Percentiles rank a stretch among this genome's conserved stretches.
Conservation (phyloP, 2,113 vertebrate genomes). For the Puntigrus tetrazona region DNA sequence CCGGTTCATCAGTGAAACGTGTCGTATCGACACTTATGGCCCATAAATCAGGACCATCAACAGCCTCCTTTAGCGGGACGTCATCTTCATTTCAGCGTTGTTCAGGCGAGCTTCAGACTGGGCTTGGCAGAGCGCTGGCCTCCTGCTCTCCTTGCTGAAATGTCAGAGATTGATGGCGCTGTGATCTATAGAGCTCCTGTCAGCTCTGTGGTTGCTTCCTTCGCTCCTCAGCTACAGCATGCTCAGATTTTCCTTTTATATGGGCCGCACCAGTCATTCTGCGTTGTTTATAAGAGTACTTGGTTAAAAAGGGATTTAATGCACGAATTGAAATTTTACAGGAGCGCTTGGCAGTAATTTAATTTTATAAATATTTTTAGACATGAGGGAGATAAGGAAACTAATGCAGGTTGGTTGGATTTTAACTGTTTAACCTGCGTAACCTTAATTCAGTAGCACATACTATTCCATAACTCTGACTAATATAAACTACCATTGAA, state of each 20-base stretch:
- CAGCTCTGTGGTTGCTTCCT: slow-evolving; percentile 19
- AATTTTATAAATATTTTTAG: neutral
- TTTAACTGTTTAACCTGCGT: neutral
- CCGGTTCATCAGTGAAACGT: slow-evolving; percentile 2
- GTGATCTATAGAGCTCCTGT: slow-evolving; percentile 15
- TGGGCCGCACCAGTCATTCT: neutral
- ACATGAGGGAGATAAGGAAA: neutral
- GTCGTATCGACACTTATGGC: slow-evolving; percentile 17
- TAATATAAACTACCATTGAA: too few species aligned
- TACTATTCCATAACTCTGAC: too few species aligned
- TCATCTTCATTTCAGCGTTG: slow-evolving; percentile 23
- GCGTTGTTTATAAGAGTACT: neutral
- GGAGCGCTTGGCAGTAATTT: neutral
- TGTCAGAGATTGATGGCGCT: slow-evolving; percentile 44
- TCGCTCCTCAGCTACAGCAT: slow-evolving; percentile 9
- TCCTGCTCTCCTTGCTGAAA: slow-evolving; percentile 50
- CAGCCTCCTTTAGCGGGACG: slow-evolving; percentile 25
- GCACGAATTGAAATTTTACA: neutral
- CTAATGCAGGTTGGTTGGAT: neutral
- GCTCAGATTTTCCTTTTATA: slow-evolving; percentile 18
- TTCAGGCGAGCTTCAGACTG: slow-evolving; percentile 19
- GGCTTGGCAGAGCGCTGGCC: slow-evolving; percentile 38
- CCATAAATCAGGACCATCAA: slow-evolving; percentile 38
- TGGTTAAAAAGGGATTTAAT: neutral
- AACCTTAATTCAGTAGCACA: too few species aligned